A percentile compares a stretch with the other conserved stretches of the same genome.
phyloP scores from a whole-genome alignment of 2,113 vertebrate species.

The Eudyptes chrysolophus region DNA sequence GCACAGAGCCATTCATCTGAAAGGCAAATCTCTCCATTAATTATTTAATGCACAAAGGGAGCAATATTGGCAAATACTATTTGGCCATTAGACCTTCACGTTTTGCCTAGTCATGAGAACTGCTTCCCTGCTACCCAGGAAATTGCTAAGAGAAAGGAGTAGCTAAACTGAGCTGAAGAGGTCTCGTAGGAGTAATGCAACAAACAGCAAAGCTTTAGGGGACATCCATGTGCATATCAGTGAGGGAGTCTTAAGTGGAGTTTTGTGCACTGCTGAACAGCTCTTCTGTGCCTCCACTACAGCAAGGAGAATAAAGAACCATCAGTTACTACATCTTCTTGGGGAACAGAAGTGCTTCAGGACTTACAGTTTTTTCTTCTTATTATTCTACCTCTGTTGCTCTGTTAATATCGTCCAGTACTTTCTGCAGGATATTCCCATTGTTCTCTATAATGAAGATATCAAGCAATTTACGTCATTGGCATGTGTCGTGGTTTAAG shows the following conservation, averaged over 20 bases:
- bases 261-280: neutral
- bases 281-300: neutral
- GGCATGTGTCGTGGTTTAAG: no score
- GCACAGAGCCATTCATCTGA: slow-evolving; percentile 28
- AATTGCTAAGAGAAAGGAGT: neutral
- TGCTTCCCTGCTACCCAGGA: neutral
- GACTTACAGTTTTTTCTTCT: neutral
- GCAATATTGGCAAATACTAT: neutral
- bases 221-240: rapidly evolving
- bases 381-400: neutral
- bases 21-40: slow-evolving; percentile 1
- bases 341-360: neutral
- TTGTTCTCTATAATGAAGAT: neutral
- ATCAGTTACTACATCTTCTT: neutral
- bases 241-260: neutral
- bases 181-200: neutral
- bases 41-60: neutral
- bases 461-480: neutral
- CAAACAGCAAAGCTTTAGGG: neutral
- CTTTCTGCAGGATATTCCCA: neutral
- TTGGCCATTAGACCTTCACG: neutral
- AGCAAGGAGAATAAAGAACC: neutral
- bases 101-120: slow-evolving; percentile 15
- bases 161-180: neutral
- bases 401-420: neutral